Evolutionary conservation across 2,797 vertebrate genomes (phyloP), one percentile per base, ranked within the genome.

Genomic region (Cyprinella venusta): DNA sequence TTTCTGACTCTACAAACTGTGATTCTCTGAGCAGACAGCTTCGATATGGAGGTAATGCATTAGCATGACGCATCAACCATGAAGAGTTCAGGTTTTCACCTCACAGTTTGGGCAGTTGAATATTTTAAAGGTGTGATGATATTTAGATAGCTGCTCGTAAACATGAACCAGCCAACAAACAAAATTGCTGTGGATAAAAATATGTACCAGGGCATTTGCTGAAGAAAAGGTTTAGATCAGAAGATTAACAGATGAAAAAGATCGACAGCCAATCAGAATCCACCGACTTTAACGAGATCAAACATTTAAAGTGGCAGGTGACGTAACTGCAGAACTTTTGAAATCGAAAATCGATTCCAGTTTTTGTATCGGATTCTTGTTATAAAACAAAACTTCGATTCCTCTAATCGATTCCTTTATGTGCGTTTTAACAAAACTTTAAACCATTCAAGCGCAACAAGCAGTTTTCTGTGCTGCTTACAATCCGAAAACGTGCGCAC

Each of bases 91-190:
- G 33, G 21, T 56, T 75, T 77, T 78, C 78, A 78, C 72, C 63
- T 69, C 69, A 59, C 64, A 69, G 61, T 63, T 52, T 61, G 48
- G 45, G 30, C 70, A 36, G 30, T 30, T 75, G 63, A 85, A 78
- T 81, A 81, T 81, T 84, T 81, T 61, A 79, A 63, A 80, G 52
- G 40, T 79, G 61, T 38, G 70, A 83, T 68, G 76, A 79, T 64
- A 81, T 83, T 81, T 78, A 12, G 30, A 80, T 61, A 75, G 79
- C 52, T 79, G n/a, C 36, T 87, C 45, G 15, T 75, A 24, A 77
- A 56, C 10, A 24, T 86, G 76, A 79, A 72, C 56, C 18, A 13
- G 61, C 0, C 6, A 54, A 13, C 48, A 74, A 72, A 72, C 45
- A 72, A 74, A 45, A 30, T 74, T 10, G n/a, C 4, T 33, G 24